phyloP scores from a whole-genome alignment of 2,888 invertebrate genomes.

The Herminia tarsipennalis region DNA sequence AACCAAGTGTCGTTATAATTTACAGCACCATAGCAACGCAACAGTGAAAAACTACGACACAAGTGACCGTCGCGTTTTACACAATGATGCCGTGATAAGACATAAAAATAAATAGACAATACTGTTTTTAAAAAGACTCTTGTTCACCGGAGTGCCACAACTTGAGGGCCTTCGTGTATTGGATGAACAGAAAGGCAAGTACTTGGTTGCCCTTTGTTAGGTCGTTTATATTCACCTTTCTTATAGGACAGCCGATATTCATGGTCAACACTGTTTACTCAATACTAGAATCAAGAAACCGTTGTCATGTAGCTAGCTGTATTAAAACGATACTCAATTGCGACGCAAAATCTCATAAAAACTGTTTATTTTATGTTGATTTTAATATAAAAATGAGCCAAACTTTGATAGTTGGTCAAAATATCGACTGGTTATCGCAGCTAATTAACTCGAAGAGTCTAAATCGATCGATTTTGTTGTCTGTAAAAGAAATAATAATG shows the following conservation, averaged over 20 bases:
- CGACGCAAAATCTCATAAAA: slow-evolving; percentile 2
- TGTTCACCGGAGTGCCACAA: slow-evolving; percentile 68
- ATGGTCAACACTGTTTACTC: slow-evolving; percentile 66
- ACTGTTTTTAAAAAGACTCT: slow-evolving; percentile 55
- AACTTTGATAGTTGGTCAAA: slow-evolving; percentile 1
- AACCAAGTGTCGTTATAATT: slow-evolving; percentile 62
- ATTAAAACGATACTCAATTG: slow-evolving; percentile 24
- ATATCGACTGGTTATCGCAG: slow-evolving; percentile 12
- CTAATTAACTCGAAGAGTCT: slow-evolving; percentile 14
- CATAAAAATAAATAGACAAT: slow-evolving; percentile 55
- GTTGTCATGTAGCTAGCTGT: slow-evolving; percentile 32
- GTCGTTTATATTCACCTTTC: slow-evolving; percentile 59
- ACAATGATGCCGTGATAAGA: slow-evolving; percentile 73
- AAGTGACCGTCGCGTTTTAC: slow-evolving; percentile 70
- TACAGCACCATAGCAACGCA: slow-evolving; percentile 68
- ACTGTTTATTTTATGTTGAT: slow-evolving; percentile 9
- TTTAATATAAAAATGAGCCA: background rate
- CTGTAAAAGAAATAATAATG: slow-evolving; percentile 39
- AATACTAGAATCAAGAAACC: slow-evolving; percentile 30
- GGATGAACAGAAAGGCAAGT: slow-evolving; percentile 85
- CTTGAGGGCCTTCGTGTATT: slow-evolving; percentile 75
- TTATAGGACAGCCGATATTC: slow-evolving; percentile 48
- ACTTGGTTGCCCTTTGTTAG: slow-evolving; percentile 64
- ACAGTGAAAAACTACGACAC: slow-evolving; percentile 74
- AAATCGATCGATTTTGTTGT: slow-evolving; percentile 36